phyloP scores from a whole-genome alignment of 2,113 vertebrate genomes.

The Dicrurus megarhynchus region DNA sequence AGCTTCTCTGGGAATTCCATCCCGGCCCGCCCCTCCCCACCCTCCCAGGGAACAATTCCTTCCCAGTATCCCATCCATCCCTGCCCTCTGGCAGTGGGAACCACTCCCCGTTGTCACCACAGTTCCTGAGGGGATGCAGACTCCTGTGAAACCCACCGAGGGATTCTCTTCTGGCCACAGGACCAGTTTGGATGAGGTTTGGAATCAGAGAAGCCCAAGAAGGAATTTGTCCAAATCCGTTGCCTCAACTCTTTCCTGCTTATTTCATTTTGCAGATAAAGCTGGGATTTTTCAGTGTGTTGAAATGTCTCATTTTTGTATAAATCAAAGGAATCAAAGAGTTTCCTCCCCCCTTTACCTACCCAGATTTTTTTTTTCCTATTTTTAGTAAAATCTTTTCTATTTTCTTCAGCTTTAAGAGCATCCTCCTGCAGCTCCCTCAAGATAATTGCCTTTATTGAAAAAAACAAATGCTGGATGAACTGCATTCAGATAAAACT shows the following conservation, averaged over 20 bases:
- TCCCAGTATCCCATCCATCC: accelerated
- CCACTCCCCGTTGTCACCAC: background rate
- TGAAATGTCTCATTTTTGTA: background rate
- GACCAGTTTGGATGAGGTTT: background rate
- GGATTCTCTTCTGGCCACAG: background rate
- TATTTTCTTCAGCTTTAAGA: background rate
- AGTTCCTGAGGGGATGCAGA: background rate
- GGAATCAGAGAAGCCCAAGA: background rate
- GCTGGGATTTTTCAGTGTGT: background rate
- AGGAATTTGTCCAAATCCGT: background rate
- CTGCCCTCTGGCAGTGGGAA: background rate
- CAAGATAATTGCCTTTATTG: background rate
- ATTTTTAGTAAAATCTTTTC: background rate
- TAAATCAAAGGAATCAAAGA: background rate
- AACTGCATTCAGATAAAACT: constrained; percentile 14
- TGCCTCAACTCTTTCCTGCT: background rate
- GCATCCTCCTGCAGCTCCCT: background rate
- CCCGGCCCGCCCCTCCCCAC: background rate
- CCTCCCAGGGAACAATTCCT: background rate
- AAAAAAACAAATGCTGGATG: background rate
- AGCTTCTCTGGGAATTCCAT: background rate
- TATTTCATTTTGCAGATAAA: background rate
- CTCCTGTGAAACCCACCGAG: background rate
- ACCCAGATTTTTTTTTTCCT: background rate
- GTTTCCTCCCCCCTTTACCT: background rate